Evolutionary conservation across 2,113 vertebrate species (phyloP).

Genomic region (Telmatochromis brachygnathus): DNA sequence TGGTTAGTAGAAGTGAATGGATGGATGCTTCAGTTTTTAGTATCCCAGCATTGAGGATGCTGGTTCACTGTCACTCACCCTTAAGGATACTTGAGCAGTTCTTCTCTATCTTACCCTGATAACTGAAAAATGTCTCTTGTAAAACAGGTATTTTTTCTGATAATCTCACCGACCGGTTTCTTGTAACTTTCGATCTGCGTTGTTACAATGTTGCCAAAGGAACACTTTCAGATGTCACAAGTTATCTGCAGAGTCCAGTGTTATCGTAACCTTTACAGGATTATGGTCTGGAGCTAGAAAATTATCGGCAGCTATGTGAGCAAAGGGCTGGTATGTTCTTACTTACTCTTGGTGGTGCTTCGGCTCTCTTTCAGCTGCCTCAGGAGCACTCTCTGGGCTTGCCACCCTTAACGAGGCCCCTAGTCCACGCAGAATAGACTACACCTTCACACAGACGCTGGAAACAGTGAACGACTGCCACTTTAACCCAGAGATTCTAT

Average conservation of each 20-base stretch:
- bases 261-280: background rate
- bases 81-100: background rate
- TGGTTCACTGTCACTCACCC: background rate
- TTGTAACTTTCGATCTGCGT: background rate
- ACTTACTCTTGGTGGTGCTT: background rate
- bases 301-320: background rate
- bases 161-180: accelerated
- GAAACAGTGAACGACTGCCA: background rate
- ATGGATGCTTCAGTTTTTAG: background rate
- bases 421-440: background rate
- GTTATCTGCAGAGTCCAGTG: background rate
- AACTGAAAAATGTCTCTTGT: background rate
- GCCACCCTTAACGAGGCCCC: constrained; percentile 3
- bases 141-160: background rate
- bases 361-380: background rate
- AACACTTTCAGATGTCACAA: background rate
- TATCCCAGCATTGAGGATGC: background rate
- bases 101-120: background rate
- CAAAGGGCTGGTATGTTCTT: background rate
- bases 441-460: background rate
- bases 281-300: background rate
- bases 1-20: background rate
- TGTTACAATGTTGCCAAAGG: background rate
- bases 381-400: background rate
- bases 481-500: background rate